Evolutionary conservation across 2,888 invertebrate genomes (phyloP).

Genomic region (Ditula angustiorana): DNA sequence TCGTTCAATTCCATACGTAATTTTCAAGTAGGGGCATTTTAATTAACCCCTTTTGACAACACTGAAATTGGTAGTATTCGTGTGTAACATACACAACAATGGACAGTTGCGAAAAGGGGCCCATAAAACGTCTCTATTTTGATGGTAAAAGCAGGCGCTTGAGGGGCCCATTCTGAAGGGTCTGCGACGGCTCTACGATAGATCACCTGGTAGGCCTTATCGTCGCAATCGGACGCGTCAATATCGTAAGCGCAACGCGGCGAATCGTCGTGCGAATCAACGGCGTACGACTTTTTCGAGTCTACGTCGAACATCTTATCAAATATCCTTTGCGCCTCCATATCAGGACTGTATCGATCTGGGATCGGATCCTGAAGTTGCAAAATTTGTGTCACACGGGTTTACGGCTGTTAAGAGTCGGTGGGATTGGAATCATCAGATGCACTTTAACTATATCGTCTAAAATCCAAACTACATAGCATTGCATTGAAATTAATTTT

Average conservation of each 20-base stretch:
- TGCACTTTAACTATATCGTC: neutral
- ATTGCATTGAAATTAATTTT: neutral
- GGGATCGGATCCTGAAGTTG: constrained; percentile 82
- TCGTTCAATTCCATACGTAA: neutral
- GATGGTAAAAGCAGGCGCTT: constrained; percentile 11
- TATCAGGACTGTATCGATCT: constrained; percentile 85
- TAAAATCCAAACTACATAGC: neutral
- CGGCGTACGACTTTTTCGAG: constrained; percentile 77
- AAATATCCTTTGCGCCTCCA: constrained; percentile 84
- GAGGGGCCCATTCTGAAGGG: constrained; percentile 53
- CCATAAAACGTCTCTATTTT: neutral
- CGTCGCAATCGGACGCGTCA: constrained; percentile 81
- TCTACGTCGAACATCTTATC: constrained; percentile 86
- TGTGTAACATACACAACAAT: neutral
- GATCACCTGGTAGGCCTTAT: constrained; percentile 82
- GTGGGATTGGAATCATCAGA: constrained; percentile 50
- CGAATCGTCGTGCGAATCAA: constrained; percentile 78
- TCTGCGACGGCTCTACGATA: constrained; percentile 76
- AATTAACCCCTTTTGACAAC: neutral
- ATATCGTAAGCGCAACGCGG: constrained; percentile 82
- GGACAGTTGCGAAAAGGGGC: neutral
- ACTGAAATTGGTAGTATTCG: neutral
- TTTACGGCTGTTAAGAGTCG: constrained; percentile 25
- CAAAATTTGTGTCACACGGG: constrained; percentile 64
- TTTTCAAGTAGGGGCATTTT: neutral